Base-by-base conservation (phyloP, 2,797 vertebrate genomes). In the Novumbra hubbsi region DNA sequence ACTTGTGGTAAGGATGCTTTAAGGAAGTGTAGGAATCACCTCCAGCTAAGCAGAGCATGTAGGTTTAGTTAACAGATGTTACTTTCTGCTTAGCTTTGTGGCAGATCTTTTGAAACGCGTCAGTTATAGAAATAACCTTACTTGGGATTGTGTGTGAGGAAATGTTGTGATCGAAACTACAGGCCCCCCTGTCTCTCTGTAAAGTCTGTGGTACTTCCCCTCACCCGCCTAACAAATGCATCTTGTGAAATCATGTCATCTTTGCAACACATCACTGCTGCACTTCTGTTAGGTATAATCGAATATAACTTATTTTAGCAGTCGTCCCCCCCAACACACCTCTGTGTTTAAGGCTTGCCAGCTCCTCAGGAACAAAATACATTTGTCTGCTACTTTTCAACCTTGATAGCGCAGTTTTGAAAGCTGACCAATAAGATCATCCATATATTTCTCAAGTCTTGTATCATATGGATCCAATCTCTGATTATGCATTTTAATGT, bases 221-320 rank as follows among this genome's bases (percentile, higher is more conserved):
- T 83, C 41, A 70, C 38, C 50, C 63, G 81, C 74, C 79, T 85
- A 79, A 68, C 72, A 49, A 38, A 73, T 73, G 75, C 65, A 57
- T 79, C 81, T 92, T 92, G 84, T 90, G 88, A 91, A 91, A 92
- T 80, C n/a, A n/a, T 67, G 1, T 70, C 60, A 78, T 82, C 76
- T 72, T 78, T 84, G 76, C 76, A 66, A 71, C 79, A 86, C 48
- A 71, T 73, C 72, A 74, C 70, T 1, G 24, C 24, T 32, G 55
- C 16, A 17, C 30, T 86, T 85, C 85, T 81, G 88, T 85, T 86
- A 84, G 82, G 88, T 86, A 77, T 73, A 66, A 76, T 5, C 63
- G 19, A 45, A 30, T 48, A 28, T 66, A 49, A 19, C 2, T 27
- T 24, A 21, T 49, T n/a, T 48, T 12, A 38, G 15, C 21, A 24